Base-by-base conservation (phyloP, 2,888 invertebrate genomes). In the Cerastoderma edule region DNA sequence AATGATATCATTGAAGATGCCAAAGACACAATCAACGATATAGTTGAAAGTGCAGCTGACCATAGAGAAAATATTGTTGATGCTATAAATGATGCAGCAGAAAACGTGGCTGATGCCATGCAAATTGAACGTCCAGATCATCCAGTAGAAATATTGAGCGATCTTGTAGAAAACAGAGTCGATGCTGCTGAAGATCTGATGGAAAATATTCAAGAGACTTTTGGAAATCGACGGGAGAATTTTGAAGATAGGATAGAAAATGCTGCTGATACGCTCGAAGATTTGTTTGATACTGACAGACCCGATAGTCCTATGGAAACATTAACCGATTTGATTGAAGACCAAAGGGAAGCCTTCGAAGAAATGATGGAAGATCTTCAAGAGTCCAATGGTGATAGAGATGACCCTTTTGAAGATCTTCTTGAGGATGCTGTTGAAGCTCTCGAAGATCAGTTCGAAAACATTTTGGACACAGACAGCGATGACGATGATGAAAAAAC, bases 1-100 rank as follows among this genome's bases (percentile, higher is more conserved):
- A 53, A 53, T n/a, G 80, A 80, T 60, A 2, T 80, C 22, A 35
- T 73, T 19, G 80, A 80, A 16, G 76, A 76, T 33, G 33, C 75
- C 8, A 60, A 70, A 57, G 79, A 79, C 46, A 53, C 70, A 1
- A 56, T 73, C 13, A 54, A 68, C 66, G 71, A 80, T 57, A 44
- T 66, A 8, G 39, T 28, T 6, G 78, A 75, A 10, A 69, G 28
- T 35, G 73, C 67, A 10, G 28, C 35, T 10, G 71, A 78, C 68
- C 28, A 65, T 5, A 64, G 56, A 33, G 71, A 70, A 48, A 60
- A 75, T 28, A 30, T 56, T 2, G 19, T 48, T 32, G 74, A 74
- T 33, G 33, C 46, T 19, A n/a, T 53, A 13, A 39, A 19, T n/a
- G 66, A 74, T 50, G 19, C 67, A 16, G 22, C 44, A 3, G 74